Conservation (phyloP, 2,797 vertebrate genomes). For the Enteromius thamalakanensis region DNA sequence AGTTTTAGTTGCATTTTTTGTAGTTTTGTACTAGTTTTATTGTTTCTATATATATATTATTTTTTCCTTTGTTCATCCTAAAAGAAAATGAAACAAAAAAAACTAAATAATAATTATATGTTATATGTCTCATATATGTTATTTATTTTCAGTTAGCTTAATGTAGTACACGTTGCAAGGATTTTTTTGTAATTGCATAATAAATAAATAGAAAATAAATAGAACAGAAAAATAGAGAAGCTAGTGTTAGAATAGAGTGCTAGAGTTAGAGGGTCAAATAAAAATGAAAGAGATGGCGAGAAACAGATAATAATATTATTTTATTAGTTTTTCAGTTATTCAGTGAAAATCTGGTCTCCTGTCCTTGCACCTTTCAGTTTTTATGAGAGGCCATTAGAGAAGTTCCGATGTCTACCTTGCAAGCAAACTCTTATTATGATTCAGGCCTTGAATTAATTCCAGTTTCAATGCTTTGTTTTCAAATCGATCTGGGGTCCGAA, state of each 20-base stretch:
- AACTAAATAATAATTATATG: no score
- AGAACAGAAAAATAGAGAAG: no score
- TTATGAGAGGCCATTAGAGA: neutral
- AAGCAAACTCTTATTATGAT: neutral
- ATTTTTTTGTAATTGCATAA: no score
- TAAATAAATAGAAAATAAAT: no score
- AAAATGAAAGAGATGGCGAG: no score
- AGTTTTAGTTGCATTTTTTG: neutral
- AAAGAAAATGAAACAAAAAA: neutral
- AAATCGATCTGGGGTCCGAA: neutral
- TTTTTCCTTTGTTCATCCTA: neutral
- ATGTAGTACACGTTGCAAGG: no score
- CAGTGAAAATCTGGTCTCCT: neutral
- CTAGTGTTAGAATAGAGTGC: no score
- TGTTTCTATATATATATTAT: neutral
- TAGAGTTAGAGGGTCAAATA: no score
- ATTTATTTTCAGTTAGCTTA: no score
- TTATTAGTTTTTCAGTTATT: neutral
- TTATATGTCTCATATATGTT: no score
- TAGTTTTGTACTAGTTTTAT: neutral
- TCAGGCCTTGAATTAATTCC: neutral
- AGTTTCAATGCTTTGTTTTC: neutral
- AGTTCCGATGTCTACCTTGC: neutral
- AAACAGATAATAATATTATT: neutral
- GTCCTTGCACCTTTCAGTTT: neutral